Conservation (phyloP, 2,113 vertebrate species). For the Pipa parva region DNA sequence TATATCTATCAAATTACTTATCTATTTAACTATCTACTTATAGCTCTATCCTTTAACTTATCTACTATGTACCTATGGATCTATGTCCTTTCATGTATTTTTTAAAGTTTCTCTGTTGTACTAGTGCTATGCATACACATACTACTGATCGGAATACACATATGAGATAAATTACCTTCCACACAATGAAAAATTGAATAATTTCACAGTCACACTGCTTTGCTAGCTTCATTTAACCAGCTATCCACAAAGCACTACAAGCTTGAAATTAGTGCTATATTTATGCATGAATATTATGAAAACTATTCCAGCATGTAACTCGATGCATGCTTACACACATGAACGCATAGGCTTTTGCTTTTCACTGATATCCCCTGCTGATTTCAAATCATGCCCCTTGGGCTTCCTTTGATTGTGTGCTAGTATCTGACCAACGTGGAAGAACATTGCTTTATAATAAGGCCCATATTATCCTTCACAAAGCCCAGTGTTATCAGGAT, state of each 20-base stretch:
- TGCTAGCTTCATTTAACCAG: slow-evolving; percentile 38
- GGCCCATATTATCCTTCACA: slow-evolving; percentile 46
- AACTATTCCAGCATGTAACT: slow-evolving; percentile 37
- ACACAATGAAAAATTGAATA: slow-evolving; percentile 23
- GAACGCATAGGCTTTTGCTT: slow-evolving; percentile 35
- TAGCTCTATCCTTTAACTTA: no score
- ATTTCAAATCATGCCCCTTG: slow-evolving; percentile 33
- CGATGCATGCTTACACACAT: slow-evolving; percentile 41
- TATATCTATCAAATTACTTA: no score
- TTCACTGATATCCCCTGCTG: slow-evolving; percentile 38
- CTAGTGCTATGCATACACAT: no score
- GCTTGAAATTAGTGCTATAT: slow-evolving; percentile 35
- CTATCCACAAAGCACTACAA: slow-evolving; percentile 13
- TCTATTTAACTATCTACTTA: no score
- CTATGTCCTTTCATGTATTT: no score
- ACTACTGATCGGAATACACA: not conserved
- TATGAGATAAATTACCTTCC: slow-evolving; percentile 30
- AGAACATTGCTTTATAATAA: slow-evolving; percentile 18
- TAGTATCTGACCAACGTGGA: slow-evolving; percentile 14
- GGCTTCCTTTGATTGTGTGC: slow-evolving; percentile 24
- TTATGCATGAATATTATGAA: slow-evolving; percentile 40
- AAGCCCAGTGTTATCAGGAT: slow-evolving; percentile 42
- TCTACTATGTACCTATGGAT: no score
- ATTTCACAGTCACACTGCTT: slow-evolving; percentile 23
- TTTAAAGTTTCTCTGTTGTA: no score